Evolutionary conservation across 2,113 vertebrate species (phyloP), one percentile per base, ranked within the genome.

Genomic region (Neolamprologus caudopunctatus): DNA sequence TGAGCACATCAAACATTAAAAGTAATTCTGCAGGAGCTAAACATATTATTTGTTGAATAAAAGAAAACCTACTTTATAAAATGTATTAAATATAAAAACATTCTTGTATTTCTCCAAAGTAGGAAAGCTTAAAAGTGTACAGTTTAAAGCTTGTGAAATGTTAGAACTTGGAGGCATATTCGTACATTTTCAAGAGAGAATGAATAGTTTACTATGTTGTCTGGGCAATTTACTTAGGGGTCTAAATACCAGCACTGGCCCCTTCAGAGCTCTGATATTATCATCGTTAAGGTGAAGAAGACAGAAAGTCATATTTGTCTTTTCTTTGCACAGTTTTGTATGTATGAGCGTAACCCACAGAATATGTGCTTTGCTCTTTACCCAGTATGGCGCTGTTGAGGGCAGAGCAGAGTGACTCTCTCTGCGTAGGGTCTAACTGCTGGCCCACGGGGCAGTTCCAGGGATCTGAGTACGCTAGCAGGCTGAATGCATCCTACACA

Each of bases 381-480:
- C 98, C 98, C 97, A 99, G 97, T 91, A 99, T 99, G 96, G 98
- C 98, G 94, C 98, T 99, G 97, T 99, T 99, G 92, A 99, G 98
- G 92, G 98, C 97, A 47, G 98, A 98, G 92, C 98, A 99, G 93
- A 99, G 97, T 2, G 98, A 96, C 92, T 99, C 98, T 96, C 98
- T 98, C 97, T 99, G 98, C 84, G 97, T 98, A 0, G 98, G 98
- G 92, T 99, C 98, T 91, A 99, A 95, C 95, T 99, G 98, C 93
- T 99, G 98, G 50, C 98, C 98, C 9, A 99, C 98, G 0, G 98
- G 98, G 96, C 98, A 99, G 96, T 96, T 99, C 98, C 98, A 99
- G 6, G 98, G 98, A 89, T 99, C 98, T 3, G 98, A 98, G 91
- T 99, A 99, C 1, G 98, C 98, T 90, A 99, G 94, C 91, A 99